Evolutionary conservation across 1,140 invertebrate genomes (phyloP).

Genomic region (Dreissena polymorpha): DNA sequence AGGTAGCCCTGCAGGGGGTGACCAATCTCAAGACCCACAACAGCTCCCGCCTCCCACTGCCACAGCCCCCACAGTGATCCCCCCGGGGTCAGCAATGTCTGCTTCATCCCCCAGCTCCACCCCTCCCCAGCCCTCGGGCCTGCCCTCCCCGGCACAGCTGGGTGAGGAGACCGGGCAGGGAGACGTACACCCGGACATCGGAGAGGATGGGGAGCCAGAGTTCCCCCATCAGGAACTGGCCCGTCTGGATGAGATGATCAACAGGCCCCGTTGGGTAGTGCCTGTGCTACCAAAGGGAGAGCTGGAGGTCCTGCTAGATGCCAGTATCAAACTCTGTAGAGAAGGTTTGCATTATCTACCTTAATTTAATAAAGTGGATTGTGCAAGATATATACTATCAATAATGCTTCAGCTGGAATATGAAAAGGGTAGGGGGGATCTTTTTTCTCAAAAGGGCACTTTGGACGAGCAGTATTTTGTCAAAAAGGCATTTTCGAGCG

Average conservation of each 20-base stretch:
- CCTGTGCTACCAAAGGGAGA: conserved; percentile 98
- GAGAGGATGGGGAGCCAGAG: conserved; percentile 82
- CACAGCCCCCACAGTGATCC: conserved; percentile 20
- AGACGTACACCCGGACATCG: background rate
- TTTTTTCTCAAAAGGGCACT: too few species aligned
- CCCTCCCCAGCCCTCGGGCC: background rate
- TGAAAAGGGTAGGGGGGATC: too few species aligned
- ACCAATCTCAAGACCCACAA: conserved; percentile 74
- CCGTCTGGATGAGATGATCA: conserved; percentile 96
- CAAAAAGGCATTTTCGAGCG: too few species aligned
- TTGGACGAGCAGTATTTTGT: too few species aligned
- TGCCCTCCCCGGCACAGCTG: conserved; percentile 15
- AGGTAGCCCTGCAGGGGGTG: conserved; percentile 76
- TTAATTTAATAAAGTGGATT: background rate
- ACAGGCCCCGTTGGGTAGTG: conserved; percentile 94
- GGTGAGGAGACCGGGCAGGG: conserved; percentile 21
- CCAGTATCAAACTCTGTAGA: conserved; percentile 91
- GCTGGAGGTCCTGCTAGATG: conserved; percentile 93
- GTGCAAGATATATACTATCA: too few species aligned
- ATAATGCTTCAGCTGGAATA: too few species aligned
- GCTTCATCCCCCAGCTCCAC: conserved; percentile 7
- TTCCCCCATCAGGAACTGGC: conserved; percentile 94
- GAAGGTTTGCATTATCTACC: conserved; percentile 82
- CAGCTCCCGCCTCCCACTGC: conserved; percentile 7
- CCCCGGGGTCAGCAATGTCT: background rate